Evolutionary conservation across 2,888 invertebrate genomes (phyloP), one percentile per base, ranked within the genome.

Genomic region (Andrena minutula): DNA sequence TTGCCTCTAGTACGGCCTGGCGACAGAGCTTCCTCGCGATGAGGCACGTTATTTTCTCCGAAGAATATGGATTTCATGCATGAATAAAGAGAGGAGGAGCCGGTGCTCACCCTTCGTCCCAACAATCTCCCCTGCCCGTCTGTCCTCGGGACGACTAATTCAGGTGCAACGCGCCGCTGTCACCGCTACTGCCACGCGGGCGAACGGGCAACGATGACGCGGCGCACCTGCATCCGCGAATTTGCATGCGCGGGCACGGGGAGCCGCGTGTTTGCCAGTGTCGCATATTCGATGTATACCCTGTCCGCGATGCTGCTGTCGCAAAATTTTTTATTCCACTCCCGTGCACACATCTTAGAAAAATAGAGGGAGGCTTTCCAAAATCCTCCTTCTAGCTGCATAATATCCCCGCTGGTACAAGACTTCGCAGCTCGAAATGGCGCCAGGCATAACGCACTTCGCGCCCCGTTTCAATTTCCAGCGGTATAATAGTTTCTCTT

Each of bases 11-110:
- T 84, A 84, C 75, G 78, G 82, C 76, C 82, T 75, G 79, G 84
- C 68, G 85, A 80, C 83, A 77, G 83, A 84, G 88, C 82, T 90
- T 90, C 86, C 85, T 85, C 83, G 84, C 88, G 90, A 92, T 86
- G 89, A 87, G 87, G 87, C 90, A 88, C 90, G 89, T 89, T 91
- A 91, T 90, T 89, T 90, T 83, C 89, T 89, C 86, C 90, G 88
- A 91, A 91, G 92, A 92, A 91, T 92, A 92, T 92, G 89, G 91
- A 91, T 92, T 92, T 92, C 90, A 90, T 90, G 92, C 90, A 88
- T 86, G 92, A 90, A 88, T 86, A 89, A 89, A 89, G 88, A 84
- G 86, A 69, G 68, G 71, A 81, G 75, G 49, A 68, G 32, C 41
- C 49, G 56, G 70, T 56, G 26, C 56, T 51, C 73, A 71, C 79